Evolutionary conservation across 2,113 vertebrate genomes (phyloP), one percentile per base, ranked within the genome.

Genomic region (Pteropus alecto): DNA sequence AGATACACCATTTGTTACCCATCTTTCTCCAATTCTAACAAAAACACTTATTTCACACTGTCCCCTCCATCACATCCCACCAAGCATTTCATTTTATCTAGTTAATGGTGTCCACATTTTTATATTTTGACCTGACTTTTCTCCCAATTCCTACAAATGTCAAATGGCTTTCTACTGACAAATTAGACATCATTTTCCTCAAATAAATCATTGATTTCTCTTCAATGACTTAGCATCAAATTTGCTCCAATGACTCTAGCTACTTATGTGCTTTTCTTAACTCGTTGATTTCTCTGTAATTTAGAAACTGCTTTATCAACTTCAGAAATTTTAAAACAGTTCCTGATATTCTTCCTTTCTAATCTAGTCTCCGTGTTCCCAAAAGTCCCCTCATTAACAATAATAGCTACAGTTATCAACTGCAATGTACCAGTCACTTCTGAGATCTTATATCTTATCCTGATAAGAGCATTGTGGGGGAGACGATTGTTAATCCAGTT

Each of bases 101-200:
- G 71, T 82, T 94, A 97, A 96, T 95, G 56, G 48, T 65, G 92
- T 96, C 77, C 1, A 9, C 46, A 61, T 88, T 97, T 97, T 96
- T 73, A 90, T 78, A 93, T 97, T 96, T 96, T 97, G 71, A 86
- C 85, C 81, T 88, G 81, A 90, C 76, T 93, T 96, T 92, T 95
- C 73, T 88, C 51, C 30, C 54, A 91, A 76, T 97, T 94, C 90
- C 87, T 86, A 96, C 86, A 96, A 97, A 85, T 96, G 91, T 94
- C 90, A 90, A 82, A 60, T 77, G 46, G 24, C 43, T 90, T 84
- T 92, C 60, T 90, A 79, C 65, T 96, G 87, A 96, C 96, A 95
- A 96, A 97, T 87, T 93, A 78, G 81, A 74, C 35, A 87, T 51
- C 43, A 65, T 96, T 96, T 96, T 97, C 43, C 79, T 96, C 87